Conservation (phyloP, 2,797 vertebrate genomes). For the Coregonus suidteri region DNA sequence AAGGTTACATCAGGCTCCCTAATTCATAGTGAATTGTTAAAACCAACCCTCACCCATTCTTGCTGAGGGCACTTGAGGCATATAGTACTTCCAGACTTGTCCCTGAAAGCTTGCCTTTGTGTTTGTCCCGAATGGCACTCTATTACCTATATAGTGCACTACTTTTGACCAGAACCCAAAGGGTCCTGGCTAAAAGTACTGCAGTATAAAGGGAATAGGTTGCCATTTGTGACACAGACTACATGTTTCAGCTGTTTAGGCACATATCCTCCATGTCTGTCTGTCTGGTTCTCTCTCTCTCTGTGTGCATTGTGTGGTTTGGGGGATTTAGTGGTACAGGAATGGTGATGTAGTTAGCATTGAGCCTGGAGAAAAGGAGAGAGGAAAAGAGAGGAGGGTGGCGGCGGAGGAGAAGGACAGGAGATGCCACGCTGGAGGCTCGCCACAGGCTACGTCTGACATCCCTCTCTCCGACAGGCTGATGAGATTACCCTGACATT, state of each 20-base stretch:
- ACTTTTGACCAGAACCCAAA: no score
- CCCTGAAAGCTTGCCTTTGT: neutral
- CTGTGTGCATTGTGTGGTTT: conserved; percentile 27
- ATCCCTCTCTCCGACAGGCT: conserved; percentile 79
- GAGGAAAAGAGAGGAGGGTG: conserved; percentile 47
- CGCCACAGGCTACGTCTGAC: conserved; percentile 82
- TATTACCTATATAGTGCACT: no score
- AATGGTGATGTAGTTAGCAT: conserved; percentile 32
- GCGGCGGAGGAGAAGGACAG: conserved; percentile 64
- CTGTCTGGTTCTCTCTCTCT: conserved; percentile 1
- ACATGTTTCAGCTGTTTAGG: neutral
- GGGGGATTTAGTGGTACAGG: conserved; percentile 42
- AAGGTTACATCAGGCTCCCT: conserved; percentile 10
- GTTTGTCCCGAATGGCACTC: no score
- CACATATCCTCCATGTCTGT: conserved; percentile 39
- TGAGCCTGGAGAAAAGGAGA: conserved; percentile 39
- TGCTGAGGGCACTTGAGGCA: neutral
- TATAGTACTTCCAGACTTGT: neutral
- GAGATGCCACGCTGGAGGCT: conserved; percentile 72
- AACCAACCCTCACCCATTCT: neutral
- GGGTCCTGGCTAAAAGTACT: no score
- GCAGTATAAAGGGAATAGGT: no score
- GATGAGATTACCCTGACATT: conserved; percentile 83
- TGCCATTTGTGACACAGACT: no score
- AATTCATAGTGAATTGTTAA: neutral